Base-by-base conservation (phyloP, 2,888 invertebrate genomes). In the Leptogaster cylindrica region DNA sequence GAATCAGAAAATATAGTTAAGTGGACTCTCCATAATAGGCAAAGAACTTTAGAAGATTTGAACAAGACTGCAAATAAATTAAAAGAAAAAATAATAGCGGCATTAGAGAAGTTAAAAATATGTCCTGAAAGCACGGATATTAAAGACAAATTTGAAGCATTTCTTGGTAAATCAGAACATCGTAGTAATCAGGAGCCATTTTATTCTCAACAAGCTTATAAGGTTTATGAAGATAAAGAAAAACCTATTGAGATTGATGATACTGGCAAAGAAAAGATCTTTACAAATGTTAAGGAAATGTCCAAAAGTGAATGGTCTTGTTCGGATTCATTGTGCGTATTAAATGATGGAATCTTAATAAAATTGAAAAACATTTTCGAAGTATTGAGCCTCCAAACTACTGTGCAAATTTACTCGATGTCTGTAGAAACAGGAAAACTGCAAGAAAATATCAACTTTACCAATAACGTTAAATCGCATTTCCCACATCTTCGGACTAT, bases 141-240 rank as follows among this genome's bases (percentile, higher is more conserved):
- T 50, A 23, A 25, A 23, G 50, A 27, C 20, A 50, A 50, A 23
- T 50, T 50, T 20, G 25, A 50, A 25, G 50, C 50, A 20, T 25
- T 50, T 25, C n/a, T 25, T n/a, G 50, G 50, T 20, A 50, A 50
- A 25, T n/a, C 25, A 20, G 23, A 25, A 23, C 50, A 50, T 50
- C 23, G 50, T n/a, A 23, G 23, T 50, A 50, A 23, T n/a, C 50
- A 50, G 23, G 50, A 50, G 25, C 50, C 50, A 25, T 50, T 50
- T 50, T 25, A 20, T 39, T 23, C n/a, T 23, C 25, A 50, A n/a
- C n/a, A 23, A 16, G n/a, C 50, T 23, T 50, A 50, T 14, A 46
- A 18, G 14, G 7, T 46, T 14, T 46, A 46, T 14, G 16, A 5
- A 46, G 16, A 14, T 4, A 3, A 46, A 14, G 8, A 46, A 46